Conservation (phyloP, 1,140 invertebrate species). For the Nixonia krombeini region DNA sequence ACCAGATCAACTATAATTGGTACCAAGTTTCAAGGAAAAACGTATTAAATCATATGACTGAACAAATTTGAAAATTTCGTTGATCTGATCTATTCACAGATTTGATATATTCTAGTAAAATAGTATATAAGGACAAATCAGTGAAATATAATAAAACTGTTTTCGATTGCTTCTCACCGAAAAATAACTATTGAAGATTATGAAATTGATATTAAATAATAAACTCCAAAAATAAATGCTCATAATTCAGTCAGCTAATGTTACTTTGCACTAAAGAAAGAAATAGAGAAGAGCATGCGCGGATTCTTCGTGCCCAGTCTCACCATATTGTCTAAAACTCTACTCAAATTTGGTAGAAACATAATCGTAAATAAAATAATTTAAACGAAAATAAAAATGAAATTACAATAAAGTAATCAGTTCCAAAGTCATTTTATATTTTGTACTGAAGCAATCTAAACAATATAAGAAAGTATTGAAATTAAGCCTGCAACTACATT, state of each 20-base stretch:
- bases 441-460: too few relatives aligned
- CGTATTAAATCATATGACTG: background rate
- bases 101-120: background rate
- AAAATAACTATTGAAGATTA: background rate
- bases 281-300: slow-evolving; percentile 32
- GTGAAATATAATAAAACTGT: background rate
- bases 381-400: slow-evolving; percentile 1
- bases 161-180: background rate
- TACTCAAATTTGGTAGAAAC: slow-evolving; percentile 13
- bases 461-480: background rate
- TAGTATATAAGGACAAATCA: too few relatives aligned
- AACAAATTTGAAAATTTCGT: background rate
- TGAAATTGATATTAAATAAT: background rate
- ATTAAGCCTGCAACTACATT: too few relatives aligned
- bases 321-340: slow-evolving; percentile 20
- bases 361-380: slow-evolving; percentile 8
- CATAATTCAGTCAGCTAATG: slow-evolving; percentile 16
- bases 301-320: slow-evolving; percentile 27
- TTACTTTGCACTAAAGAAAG: slow-evolving; percentile 13
- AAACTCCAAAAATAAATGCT: background rate
- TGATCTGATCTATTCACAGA: background rate
- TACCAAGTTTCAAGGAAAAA: too few relatives aligned
- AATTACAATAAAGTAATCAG: too few relatives aligned
- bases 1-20: too few relatives aligned
- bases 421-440: too few relatives aligned